These are phyloP conservation scores for Lobophora halterata DNA, from an alignment of 2,888 invertebrate genomes.

Conservation along the genomic window DNA sequence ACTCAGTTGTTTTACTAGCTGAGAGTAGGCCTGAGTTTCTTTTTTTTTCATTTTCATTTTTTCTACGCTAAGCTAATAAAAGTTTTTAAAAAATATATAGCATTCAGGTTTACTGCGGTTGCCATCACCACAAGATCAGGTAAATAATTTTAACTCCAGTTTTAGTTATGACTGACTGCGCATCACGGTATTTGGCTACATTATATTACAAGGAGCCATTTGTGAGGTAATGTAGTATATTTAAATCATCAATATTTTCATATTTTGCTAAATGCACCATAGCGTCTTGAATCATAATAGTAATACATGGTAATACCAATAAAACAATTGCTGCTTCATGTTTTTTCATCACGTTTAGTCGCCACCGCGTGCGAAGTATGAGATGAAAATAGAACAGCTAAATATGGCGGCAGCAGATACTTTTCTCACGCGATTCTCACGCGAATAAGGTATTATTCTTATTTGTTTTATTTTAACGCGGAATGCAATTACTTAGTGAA, in stretches of 20 bases:
- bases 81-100: too few species aligned
- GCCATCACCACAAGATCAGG: too few species aligned
- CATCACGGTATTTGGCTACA: too few species aligned
- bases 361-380: constrained; percentile 48
- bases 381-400: constrained; percentile 55
- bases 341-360: constrained; percentile 27
- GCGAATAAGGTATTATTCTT: constrained; percentile 51
- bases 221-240: too few species aligned
- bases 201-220: too few species aligned
- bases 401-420: constrained; percentile 49
- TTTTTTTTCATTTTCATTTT: too few species aligned
- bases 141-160: too few species aligned
- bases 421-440: constrained; percentile 62
- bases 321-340: constrained; percentile 24
- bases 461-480: constrained; percentile 12
- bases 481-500: constrained; percentile 13
- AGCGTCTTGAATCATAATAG: constrained; percentile 11
- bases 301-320: constrained; percentile 10
- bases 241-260: constrained; percentile 11
- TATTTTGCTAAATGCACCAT: constrained; percentile 27
- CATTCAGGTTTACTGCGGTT: too few species aligned
- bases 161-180: too few species aligned
- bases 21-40: too few species aligned
- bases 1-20: too few species aligned
- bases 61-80: too few species aligned